Percentiles rank a stretch among this genome's conserved stretches.
These are phyloP conservation scores for Spizaetus ornatus DNA, from an alignment of 2,113 vertebrate genomes.

Conservation along the genomic window DNA sequence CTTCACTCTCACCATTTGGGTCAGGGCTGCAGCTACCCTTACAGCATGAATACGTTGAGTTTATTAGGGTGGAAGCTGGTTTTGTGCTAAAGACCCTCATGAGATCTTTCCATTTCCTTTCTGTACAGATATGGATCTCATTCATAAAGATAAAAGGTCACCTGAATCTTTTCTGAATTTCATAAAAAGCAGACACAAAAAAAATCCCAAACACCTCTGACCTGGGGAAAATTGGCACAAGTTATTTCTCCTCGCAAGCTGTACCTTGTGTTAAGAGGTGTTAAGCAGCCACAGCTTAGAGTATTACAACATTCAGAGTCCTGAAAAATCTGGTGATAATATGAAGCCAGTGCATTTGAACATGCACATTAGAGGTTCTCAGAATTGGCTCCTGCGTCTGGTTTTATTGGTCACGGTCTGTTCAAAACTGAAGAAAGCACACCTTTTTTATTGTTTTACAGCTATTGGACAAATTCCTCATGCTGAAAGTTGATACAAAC, in stretches of 20 bases:
- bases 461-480: neutral
- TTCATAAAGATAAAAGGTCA: neutral
- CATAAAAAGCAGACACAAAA: neutral
- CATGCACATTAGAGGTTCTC: neutral
- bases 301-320: neutral
- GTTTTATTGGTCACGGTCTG: neutral
- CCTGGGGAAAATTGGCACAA: neutral
- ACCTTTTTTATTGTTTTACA: neutral
- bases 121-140: neutral
- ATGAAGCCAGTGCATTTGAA: neutral
- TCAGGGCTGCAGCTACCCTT: neutral
- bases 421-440: neutral
- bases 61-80: neutral
- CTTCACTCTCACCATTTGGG: neutral
- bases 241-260: neutral
- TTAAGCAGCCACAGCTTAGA: neutral
- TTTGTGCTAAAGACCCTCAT: neutral
- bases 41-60: neutral
- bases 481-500: neutral
- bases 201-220: neutral
- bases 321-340: neutral
- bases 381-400: neutral
- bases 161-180: neutral
- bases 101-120: neutral
- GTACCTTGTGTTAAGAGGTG: neutral